Base-by-base conservation (phyloP, 92 coral and sea anemone genomes). In the Paragorgia papillata region DNA sequence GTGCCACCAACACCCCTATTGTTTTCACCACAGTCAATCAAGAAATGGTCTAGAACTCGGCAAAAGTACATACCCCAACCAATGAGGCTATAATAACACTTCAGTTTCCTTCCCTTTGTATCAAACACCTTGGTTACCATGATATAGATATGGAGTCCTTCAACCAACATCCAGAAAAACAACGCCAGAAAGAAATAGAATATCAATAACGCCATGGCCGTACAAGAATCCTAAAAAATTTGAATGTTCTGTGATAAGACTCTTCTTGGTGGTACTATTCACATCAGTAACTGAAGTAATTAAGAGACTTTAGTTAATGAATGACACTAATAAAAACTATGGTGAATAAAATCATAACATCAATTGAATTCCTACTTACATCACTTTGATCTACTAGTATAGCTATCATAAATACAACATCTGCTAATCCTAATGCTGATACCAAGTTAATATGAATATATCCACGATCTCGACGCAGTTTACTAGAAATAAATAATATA, bases 31-130 rank as follows among this genome's bases (percentile, higher is more conserved):
- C n/a, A n/a, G n/a, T n/a, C n/a, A n/a, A n/a, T n/a, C n/a, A n/a
- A n/a, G n/a, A n/a, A n/a, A n/a, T n/a, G n/a, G n/a, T n/a, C n/a
- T n/a, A n/a, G n/a, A n/a, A n/a, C n/a, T n/a, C n/a, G n/a, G n/a
- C n/a, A n/a, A n/a, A n/a, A n/a, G n/a, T 71, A 71, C 78, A 53
- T 51, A 71, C 78, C 31, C 78, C 78, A 71, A 1, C 78, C 78
- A 18, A 54, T 27, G 41, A 55, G 19, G 51, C 58, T 28, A 19
- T 35, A 57, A 35, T 48, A 4, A 0, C n/a, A 24, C 9, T 58
- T 57, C 35, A 8, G 7, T 34, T 58, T 71, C 4, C 62, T 58
- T 49, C 57, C 78, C 3, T 51, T 71, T 7, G 31, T 40, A 5
- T 40, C 62, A 55, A 71, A 71, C 31, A 71, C 78, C 43, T 71